A percentile compares a stretch with the other conserved stretches of the same genome.
phyloP scores from a whole-genome alignment of 2,797 vertebrate species.

The Dendrocincla tyrannina region DNA sequence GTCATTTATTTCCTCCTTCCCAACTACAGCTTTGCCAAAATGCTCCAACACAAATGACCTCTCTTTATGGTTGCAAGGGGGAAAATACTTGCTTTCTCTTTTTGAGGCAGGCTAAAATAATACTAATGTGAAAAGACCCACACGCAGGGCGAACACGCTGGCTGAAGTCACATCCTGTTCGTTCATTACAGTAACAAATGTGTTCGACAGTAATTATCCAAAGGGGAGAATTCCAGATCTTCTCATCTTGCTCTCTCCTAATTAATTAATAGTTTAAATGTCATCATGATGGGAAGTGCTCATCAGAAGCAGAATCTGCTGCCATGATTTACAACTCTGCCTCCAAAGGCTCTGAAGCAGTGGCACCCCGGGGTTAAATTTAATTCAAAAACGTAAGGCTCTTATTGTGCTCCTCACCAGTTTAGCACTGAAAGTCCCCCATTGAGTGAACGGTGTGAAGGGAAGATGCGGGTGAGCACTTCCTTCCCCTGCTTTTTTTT shows the following conservation, averaged over 20 bases:
- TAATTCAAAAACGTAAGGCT: constrained; percentile 78
- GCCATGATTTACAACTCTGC: constrained; percentile 79
- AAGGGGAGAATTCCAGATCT: constrained; percentile 73
- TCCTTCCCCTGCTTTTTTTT: background rate
- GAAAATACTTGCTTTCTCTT: background rate
- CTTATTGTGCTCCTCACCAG: constrained; percentile 72
- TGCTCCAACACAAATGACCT: background rate
- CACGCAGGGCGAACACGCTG: background rate
- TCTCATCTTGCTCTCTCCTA: constrained; percentile 80
- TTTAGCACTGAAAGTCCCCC: constrained; percentile 64
- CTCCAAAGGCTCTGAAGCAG: constrained; percentile 68
- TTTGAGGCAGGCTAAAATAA: background rate
- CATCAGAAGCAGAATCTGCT: constrained; percentile 79
- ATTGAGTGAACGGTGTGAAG: constrained; percentile 67
- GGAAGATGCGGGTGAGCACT: constrained; percentile 55
- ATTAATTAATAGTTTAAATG: constrained; percentile 90
- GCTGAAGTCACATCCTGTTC: constrained; percentile 65
- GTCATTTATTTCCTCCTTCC: background rate
- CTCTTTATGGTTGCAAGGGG: background rate
- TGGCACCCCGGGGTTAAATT: constrained; percentile 81
- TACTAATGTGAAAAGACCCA: background rate
- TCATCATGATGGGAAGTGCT: constrained; percentile 82
- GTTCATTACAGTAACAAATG: constrained; percentile 72
- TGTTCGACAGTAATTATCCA: constrained; percentile 69
- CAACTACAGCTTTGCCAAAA: background rate